phyloP scores from a whole-genome alignment of 2,113 vertebrate species.

The Campylomormyrus tamandua region DNA sequence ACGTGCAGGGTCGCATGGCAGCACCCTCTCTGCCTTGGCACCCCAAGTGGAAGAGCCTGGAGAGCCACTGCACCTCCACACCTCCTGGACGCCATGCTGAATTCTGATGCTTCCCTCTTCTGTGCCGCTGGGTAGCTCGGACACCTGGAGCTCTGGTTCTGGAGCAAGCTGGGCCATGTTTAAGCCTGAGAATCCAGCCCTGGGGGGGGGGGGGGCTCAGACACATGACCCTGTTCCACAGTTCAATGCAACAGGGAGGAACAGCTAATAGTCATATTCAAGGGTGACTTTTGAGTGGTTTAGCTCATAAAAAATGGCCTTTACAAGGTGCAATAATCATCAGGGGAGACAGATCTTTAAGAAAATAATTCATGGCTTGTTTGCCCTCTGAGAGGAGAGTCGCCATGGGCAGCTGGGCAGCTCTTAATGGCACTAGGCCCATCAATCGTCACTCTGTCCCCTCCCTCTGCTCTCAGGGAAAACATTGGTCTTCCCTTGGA shows the following conservation, averaged over 20 bases:
- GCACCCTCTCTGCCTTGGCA: slow-evolving; percentile 5
- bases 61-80: slow-evolving; percentile 52
- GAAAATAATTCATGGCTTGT: slow-evolving; percentile 84
- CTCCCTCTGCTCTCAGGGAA: slow-evolving; percentile 19
- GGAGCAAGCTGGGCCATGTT: neutral
- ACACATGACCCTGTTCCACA: slow-evolving; percentile 14
- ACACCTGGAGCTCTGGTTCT: neutral
- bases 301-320: slow-evolving; percentile 84
- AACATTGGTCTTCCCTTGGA: slow-evolving; percentile 21
- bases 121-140: neutral
- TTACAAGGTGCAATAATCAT: slow-evolving; percentile 85
- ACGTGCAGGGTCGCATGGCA: slow-evolving; percentile 22
- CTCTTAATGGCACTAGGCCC: slow-evolving; percentile 76
- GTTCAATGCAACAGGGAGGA: slow-evolving; percentile 20
- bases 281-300: slow-evolving; percentile 78
- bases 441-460: slow-evolving; percentile 62
- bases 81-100: slow-evolving; percentile 19
- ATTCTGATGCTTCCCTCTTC: slow-evolving; percentile 5
- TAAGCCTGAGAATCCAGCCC: neutral
- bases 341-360: slow-evolving; percentile 84
- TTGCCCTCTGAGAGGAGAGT: slow-evolving; percentile 84
- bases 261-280: slow-evolving; percentile 52
- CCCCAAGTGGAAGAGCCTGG: neutral
- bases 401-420: slow-evolving; percentile 71
- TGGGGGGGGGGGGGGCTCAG: neutral